These are phyloP conservation scores for Mobula hypostoma DNA, from an alignment of 2,113 vertebrate genomes.

Conservation along the genomic window DNA sequence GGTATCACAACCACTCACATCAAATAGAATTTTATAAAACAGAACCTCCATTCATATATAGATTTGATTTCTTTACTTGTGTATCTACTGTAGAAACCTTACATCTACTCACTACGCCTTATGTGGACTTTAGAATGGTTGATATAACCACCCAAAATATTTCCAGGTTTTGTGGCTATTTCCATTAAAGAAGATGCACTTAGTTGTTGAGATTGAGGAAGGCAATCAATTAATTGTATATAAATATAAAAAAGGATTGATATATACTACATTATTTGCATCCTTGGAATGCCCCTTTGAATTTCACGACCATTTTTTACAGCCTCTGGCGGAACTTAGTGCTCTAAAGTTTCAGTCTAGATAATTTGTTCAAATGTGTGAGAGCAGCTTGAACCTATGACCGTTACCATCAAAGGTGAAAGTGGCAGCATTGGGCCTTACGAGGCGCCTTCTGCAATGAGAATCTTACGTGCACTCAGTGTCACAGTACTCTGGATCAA, in stretches of 20 bases:
- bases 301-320: neutral
- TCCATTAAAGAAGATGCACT: neutral
- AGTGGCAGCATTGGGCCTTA: neutral
- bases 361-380: neutral
- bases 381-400: neutral
- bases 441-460: neutral
- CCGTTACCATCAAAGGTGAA: neutral
- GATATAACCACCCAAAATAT: neutral
- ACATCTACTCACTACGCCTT: neutral
- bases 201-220: neutral
- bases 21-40: neutral
- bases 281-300: neutral
- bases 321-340: neutral
- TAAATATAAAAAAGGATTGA: neutral
- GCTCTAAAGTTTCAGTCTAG: neutral
- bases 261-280: neutral
- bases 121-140: neutral
- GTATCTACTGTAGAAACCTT: neutral
- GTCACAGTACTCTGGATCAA: neutral
- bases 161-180: neutral
- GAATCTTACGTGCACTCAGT: neutral
- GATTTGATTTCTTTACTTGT: neutral
- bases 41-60: neutral
- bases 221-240: neutral
- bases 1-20: neutral